These are phyloP conservation scores for Rallus crepitans DNA, from an alignment of 2,797 vertebrate species.

Conservation along the genomic window DNA sequence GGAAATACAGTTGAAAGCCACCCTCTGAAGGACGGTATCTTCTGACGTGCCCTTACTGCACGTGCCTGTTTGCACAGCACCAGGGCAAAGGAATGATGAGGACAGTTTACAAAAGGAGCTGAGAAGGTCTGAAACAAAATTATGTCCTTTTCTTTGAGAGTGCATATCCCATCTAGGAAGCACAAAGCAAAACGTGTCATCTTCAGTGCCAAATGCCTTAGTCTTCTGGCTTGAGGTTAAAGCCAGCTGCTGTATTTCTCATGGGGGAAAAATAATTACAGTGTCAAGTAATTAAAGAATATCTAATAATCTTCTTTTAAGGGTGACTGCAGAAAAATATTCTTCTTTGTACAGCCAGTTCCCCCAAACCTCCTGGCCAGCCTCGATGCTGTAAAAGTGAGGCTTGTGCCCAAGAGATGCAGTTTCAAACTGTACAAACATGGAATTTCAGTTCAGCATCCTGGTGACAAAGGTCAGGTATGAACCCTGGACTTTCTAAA, in stretches of 20 bases:
- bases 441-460: not conserved
- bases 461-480: not conserved
- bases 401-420: accelerated
- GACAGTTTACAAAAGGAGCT: not conserved
- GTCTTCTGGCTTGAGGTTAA: not conserved
- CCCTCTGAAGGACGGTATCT: not conserved
- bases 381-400: not conserved
- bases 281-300: not conserved
- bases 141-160: not conserved
- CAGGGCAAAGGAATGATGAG: not conserved
- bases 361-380: not conserved
- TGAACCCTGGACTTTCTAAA: not conserved
- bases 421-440: not conserved
- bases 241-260: not conserved
- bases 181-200: not conserved
- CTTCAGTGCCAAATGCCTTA: not conserved
- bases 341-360: not conserved
- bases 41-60: not conserved
- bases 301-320: not conserved
- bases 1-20: not conserved
- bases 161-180: not conserved
- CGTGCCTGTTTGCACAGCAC: not conserved
- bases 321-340: not conserved
- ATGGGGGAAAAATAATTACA: not conserved
- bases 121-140: not conserved